Percentiles rank a stretch among this genome's conserved stretches.
Evolutionary conservation across 2,113 vertebrate genomes (phyloP).

Genomic region (Plectropomus leopardus): DNA sequence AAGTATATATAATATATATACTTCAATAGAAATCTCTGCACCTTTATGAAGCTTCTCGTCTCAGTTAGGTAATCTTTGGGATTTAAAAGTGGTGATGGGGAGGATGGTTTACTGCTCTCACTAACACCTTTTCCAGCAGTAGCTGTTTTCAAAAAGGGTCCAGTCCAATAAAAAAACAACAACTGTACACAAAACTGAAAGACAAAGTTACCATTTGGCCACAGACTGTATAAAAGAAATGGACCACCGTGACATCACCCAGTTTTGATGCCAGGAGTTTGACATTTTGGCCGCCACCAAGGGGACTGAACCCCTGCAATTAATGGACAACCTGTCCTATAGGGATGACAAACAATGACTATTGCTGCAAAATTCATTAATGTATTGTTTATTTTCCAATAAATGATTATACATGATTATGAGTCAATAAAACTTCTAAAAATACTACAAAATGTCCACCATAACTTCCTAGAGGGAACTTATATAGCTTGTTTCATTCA

Average conservation of each 20-base stretch:
- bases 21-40: not conserved
- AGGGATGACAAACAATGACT: not conserved
- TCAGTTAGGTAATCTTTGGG: not conserved
- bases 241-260: no score
- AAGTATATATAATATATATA: no score
- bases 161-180: not conserved
- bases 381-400: not conserved
- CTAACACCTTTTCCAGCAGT: not conserved
- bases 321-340: not conserved
- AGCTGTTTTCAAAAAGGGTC: not conserved
- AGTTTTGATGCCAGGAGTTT: no score
- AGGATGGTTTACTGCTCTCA: not conserved
- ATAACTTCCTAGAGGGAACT: no score
- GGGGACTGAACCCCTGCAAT: no score
- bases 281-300: no score
- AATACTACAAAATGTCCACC: no score
- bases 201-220: no score
- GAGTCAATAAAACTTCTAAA: no score
- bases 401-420: not conserved
- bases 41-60: not conserved
- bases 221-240: no score
- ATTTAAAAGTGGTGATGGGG: not conserved
- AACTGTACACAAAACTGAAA: no score
- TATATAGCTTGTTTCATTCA: no score
- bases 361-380: not conserved